Evolutionary conservation across 2,888 invertebrate genomes (phyloP), one percentile per base, ranked within the genome.

Genomic region (Cynaeus angustus): DNA sequence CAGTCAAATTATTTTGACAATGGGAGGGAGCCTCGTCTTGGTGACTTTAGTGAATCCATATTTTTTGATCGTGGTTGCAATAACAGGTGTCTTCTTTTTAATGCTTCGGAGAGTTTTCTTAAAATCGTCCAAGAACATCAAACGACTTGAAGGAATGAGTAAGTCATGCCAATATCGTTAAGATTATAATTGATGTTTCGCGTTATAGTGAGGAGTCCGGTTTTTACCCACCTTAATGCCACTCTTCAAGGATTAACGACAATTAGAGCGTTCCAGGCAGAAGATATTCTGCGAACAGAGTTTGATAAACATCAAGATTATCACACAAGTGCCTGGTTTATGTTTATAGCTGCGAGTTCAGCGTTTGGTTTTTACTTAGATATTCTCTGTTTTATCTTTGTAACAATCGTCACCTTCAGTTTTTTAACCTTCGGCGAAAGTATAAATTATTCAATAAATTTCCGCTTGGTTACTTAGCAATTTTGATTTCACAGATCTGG

Each of bases 151-250:
- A 85, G 90, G 90, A 78, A 89, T 90, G 75, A 89, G 91, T 91
- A 84, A 88, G 89, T 84, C 3, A 33, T 6, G 28, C 4, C 28
- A 28, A 28, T 28, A 5, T 28, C n/a, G n/a, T 21, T 21, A 21
- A 21, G 1, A 4, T 33, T 33, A n/a, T 33, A 33, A 33, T 2
- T 33, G 7, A 33, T n/a, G n/a, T 4, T 33, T 33, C 6, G 33
- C n/a, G 33, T 33, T 82, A 59, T 86, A 95, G 95, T 93, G 75
- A 89, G 94, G 65, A 94, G 94, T 79, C 96, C 96, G 0, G 92
- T 96, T 0, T 95, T 94, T 82, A 90, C 93, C 0, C 95, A 95
- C 82, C 85, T 96, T 37, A 93, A 91, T 79, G 91, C 94, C 6
- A 91, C 93, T 0, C 86, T 96, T 1, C 89, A 92, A 75, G 96